Base-by-base conservation (phyloP, 2,797 vertebrate genomes). In the Myotis myotis region DNA sequence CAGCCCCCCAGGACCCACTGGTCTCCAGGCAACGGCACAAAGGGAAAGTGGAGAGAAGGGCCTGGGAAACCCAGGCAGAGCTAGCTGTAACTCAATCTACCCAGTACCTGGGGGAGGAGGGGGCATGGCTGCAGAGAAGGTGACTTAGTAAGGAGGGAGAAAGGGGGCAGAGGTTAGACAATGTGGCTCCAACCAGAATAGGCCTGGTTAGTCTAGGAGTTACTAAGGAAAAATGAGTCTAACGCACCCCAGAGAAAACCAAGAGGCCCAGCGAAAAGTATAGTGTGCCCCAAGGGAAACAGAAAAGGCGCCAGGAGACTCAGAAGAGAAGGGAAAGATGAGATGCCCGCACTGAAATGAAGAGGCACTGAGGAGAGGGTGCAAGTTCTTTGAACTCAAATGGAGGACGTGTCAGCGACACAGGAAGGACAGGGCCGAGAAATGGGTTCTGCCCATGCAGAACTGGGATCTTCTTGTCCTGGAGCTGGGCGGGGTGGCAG, bases 1-100 rank as follows among this genome's bases (percentile, higher is more conserved):
- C 95, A 85, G 68, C 74, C 88, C 96, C 96, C 94, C 86, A 96
- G 85, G 92, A 89, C 41, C 93, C 88, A 57, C 41, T 95, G 72
- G 97, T 98, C 97, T 96, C 98, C 95, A 98, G 93, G 98, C 98
- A 98, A 98, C 97, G 4, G 96, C 98, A 98, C 98, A 98, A 98
- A 98, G 97, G 97, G 97, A 98, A 97, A 96, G 97, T 95, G 82
- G 64, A 95, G 86, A 91, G 86, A 96, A 96, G 94, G 94, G 91
- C 96, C 90, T 38, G 70, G 91, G 95, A 96, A 96, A 95, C 96
- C 91, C 92, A 79, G 83, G 87, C 70, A 84, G 83, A 95, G 87
- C 84, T 55, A 83, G 90, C n/a, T 91, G 97, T 97, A 98, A 98
- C 96, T 93, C 96, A 95, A 97, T 97, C 96, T 79, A 80, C 74